A percentile compares a stretch with the other conserved stretches of the same genome.
phyloP scores from a whole-genome alignment of 2,888 invertebrate genomes.

The Scaptomyza tumidula region DNA sequence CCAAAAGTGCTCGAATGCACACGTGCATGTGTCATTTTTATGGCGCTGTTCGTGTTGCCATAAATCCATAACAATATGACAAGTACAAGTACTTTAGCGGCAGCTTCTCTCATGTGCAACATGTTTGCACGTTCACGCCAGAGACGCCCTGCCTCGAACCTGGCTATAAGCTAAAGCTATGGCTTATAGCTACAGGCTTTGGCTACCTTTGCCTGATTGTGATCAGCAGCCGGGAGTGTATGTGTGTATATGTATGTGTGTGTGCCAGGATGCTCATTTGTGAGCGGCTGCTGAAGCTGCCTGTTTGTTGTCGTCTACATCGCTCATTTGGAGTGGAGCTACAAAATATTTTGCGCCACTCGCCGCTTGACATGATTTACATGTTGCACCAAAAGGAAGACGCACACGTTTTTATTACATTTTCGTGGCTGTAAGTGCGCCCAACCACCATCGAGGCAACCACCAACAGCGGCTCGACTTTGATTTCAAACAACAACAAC shows the following conservation, averaged over 20 bases:
- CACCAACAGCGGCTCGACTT: slow-evolving; percentile 51
- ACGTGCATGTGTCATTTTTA: slow-evolving; percentile 81
- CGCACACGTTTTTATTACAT: slow-evolving; percentile 80
- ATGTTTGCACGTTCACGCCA: slow-evolving; percentile 81
- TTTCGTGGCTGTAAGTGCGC: slow-evolving; percentile 78
- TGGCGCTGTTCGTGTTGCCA: slow-evolving; percentile 83
- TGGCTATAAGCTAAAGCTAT: slow-evolving; percentile 5
- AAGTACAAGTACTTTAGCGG: slow-evolving; percentile 83
- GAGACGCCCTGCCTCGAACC: slow-evolving; percentile 60
- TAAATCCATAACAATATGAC: slow-evolving; percentile 84
- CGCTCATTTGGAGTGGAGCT: slow-evolving; percentile 49
- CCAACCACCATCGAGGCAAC: slow-evolving; percentile 31
- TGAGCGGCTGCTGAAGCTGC: slow-evolving; percentile 42
- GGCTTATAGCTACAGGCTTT: slow-evolving; percentile 11
- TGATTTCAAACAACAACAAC: slow-evolving; percentile 42
- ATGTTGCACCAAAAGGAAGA: slow-evolving; percentile 70
- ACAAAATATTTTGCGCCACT: slow-evolving; percentile 76
- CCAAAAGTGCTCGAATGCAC: slow-evolving; percentile 42
- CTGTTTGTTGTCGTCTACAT: slow-evolving; percentile 33
- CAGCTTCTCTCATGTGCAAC: slow-evolving; percentile 81
- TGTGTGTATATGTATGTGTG: background rate
- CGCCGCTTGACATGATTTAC: slow-evolving; percentile 82
- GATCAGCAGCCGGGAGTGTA: slow-evolving; percentile 61
- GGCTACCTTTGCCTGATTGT: slow-evolving; percentile 64
- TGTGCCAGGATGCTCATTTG: slow-evolving; percentile 73